Conservation (phyloP, 2,113 vertebrate genomes). For the Pituophis catenifer region DNA sequence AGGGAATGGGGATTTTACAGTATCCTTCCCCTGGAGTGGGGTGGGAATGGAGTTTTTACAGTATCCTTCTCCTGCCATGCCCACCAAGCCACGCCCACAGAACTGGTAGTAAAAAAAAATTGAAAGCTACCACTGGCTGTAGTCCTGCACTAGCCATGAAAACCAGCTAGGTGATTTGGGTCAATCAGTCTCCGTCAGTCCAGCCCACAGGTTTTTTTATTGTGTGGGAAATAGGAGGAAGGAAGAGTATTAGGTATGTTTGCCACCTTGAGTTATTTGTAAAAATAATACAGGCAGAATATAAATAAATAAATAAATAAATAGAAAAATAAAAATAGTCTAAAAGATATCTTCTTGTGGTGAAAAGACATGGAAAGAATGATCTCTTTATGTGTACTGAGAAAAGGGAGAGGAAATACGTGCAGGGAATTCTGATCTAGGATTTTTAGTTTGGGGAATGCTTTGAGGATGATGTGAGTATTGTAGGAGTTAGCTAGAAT, state of each 20-base stretch:
- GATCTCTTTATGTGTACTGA: neutral
- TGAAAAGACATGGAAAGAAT: neutral
- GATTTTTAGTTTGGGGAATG: neutral
- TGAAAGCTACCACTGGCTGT: neutral
- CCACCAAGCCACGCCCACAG: no score
- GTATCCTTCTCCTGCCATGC: no score
- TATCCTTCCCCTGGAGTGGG: no score
- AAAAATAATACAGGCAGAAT: neutral
- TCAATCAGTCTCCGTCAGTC: neutral
- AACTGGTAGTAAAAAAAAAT: no score
- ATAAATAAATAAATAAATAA: neutral
- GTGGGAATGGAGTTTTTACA: no score
- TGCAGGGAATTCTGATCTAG: neutral
- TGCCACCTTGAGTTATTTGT: neutral
- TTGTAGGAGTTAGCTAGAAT: neutral
- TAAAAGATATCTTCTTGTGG: neutral
- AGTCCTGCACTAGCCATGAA: neutral
- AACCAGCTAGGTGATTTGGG: neutral
- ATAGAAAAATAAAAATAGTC: neutral
- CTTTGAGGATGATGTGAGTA: neutral
- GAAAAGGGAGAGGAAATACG: neutral
- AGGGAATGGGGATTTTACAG: no score
- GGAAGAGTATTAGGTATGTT: neutral
- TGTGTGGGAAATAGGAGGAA: neutral
- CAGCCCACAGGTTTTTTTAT: neutral